phyloP scores from a whole-genome alignment of 2,888 invertebrate genomes.

The Diaphora mendica region DNA sequence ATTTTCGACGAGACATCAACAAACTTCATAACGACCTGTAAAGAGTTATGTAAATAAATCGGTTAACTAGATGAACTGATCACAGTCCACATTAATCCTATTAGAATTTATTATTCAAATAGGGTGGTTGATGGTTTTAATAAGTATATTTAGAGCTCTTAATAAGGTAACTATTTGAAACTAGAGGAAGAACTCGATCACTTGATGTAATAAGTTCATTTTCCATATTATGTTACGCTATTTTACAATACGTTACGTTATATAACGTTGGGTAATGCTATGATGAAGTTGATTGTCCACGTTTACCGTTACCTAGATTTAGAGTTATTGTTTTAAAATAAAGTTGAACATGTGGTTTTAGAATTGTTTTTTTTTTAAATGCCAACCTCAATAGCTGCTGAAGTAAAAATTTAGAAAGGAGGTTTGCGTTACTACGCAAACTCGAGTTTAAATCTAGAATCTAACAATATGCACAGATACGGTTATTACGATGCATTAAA shows the following conservation, averaged over 20 bases:
- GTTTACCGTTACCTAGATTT: background rate
- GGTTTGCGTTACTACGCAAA: conserved; percentile 2
- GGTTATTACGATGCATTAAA: conserved; percentile 19
- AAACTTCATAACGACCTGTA: background rate
- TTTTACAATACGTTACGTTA: background rate
- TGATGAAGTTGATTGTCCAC: background rate
- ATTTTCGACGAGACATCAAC: background rate
- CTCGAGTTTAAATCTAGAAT: conserved; percentile 6
- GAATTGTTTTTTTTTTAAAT: background rate
- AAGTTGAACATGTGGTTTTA: background rate
- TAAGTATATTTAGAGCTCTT: background rate
- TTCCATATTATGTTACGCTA: background rate
- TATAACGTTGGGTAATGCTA: background rate
- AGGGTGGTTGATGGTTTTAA: background rate
- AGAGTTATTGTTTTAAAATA: background rate
- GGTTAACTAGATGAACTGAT: no score
- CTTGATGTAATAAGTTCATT: background rate
- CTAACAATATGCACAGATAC: conserved; percentile 4
- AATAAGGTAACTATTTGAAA: background rate
- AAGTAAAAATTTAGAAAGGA: conserved; percentile 15
- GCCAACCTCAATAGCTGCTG: background rate
- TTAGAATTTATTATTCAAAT: background rate
- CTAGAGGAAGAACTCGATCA: background rate
- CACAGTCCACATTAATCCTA: background rate
- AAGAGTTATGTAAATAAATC: background rate